These are phyloP conservation scores for Rynchops niger DNA, from an alignment of 2,113 vertebrate genomes.

Conservation along the genomic window DNA sequence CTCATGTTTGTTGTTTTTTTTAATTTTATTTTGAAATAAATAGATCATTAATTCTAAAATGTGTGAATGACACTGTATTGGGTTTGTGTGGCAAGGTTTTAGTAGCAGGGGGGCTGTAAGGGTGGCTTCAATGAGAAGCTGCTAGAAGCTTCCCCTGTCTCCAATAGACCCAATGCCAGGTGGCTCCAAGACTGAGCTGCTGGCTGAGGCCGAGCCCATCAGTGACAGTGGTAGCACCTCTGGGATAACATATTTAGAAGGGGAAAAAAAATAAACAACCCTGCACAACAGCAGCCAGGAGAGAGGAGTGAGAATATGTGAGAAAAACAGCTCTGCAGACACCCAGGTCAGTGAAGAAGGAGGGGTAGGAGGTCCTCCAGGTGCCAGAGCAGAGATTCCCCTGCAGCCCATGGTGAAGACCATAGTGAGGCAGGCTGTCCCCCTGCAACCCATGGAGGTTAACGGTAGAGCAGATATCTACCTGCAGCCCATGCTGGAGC, in stretches of 20 bases:
- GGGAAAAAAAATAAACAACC: no score
- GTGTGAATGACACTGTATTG: neutral
- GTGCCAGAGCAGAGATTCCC: neutral
- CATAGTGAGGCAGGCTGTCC: neutral
- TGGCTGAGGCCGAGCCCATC: neutral
- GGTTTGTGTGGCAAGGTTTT: neutral
- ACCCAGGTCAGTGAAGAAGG: neutral
- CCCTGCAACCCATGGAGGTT: neutral
- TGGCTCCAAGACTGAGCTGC: neutral
- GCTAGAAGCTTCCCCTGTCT: neutral
- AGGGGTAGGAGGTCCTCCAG: neutral
- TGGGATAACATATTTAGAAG: neutral
- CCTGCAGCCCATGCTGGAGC: neutral
- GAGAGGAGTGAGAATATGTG: neutral
- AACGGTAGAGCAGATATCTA: neutral
- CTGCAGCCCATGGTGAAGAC: neutral
- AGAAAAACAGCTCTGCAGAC: neutral
- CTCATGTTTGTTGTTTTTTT: neutral
- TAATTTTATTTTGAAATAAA: neutral
- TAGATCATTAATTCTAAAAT: neutral
- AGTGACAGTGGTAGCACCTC: neutral
- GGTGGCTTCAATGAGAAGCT: neutral
- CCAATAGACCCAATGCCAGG: neutral
- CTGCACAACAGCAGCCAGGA: neutral
- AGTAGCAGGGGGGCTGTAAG: neutral